Conservation (phyloP, 2,888 invertebrate genomes). For the Hydraecia micacea region DNA sequence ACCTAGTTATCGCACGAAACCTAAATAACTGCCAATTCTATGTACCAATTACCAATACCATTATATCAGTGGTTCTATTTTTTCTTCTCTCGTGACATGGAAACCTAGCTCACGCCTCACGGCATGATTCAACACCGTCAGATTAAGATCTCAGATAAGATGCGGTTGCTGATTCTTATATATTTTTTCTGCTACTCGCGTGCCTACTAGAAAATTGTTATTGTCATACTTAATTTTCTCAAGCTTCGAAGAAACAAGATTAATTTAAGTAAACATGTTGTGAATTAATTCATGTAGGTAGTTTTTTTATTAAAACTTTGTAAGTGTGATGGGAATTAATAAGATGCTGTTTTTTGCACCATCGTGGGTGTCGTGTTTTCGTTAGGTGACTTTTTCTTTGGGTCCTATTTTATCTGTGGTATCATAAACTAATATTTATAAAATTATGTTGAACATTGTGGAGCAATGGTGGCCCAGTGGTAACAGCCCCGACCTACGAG, state of each 20-base stretch:
- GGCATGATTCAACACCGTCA: constrained; percentile 46
- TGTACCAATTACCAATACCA: constrained; percentile 4
- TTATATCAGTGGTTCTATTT: neutral
- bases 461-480: neutral
- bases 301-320: neutral
- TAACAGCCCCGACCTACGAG: neutral
- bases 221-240: constrained; percentile 64
- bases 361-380: neutral
- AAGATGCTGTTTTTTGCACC: constrained; percentile 17
- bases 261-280: constrained; percentile 40
- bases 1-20: neutral
- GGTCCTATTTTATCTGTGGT: constrained; percentile 7
- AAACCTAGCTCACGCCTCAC: constrained; percentile 58
- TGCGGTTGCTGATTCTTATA: constrained; percentile 49
- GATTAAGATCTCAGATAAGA: constrained; percentile 60
- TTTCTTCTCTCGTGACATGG: constrained; percentile 40
- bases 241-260: constrained; percentile 30
- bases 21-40: neutral
- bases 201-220: constrained; percentile 64
- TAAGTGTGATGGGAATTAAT: constrained; percentile 30
- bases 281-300: constrained; percentile 24
- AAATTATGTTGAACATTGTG: neutral
- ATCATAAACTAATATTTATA: constrained; percentile 19
- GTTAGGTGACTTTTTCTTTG: neutral
- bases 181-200: constrained; percentile 58